Conservation (phyloP, 2,113 vertebrate genomes). For the Pseudopipra pipra region DNA sequence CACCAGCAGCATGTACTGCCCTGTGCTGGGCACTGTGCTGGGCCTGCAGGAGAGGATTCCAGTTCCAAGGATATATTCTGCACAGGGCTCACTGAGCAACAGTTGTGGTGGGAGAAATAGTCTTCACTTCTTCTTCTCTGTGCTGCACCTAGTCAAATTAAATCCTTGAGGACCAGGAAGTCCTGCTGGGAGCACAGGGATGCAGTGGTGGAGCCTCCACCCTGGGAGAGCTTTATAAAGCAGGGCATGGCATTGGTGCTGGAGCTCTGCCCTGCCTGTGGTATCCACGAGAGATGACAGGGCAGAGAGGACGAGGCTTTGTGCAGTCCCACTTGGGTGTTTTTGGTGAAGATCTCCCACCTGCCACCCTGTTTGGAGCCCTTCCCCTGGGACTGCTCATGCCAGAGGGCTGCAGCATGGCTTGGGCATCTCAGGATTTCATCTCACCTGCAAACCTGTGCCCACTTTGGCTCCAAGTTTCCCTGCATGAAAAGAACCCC, state of each 20-base stretch:
- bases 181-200: background rate
- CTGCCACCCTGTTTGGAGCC: background rate
- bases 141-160: rapidly evolving
- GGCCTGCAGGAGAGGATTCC: background rate
- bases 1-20: background rate
- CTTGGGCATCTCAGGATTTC: background rate
- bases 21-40: background rate
- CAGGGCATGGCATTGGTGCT: background rate
- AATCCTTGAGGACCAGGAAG: background rate
- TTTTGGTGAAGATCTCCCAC: background rate
- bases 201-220: background rate
- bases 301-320: background rate
- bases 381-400: background rate
- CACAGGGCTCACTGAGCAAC: background rate
- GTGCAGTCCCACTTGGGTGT: background rate
- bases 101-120: background rate
- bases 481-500: background rate
- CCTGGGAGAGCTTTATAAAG: background rate
- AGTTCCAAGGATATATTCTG: rapidly evolving
- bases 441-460: too few relatives aligned
- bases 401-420: background rate
- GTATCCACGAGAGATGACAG: rapidly evolving
- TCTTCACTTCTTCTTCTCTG: background rate
- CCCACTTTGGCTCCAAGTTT: background rate
- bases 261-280: background rate